phyloP scores from a whole-genome alignment of 2,888 invertebrate genomes.

The Pheosia tremula region DNA sequence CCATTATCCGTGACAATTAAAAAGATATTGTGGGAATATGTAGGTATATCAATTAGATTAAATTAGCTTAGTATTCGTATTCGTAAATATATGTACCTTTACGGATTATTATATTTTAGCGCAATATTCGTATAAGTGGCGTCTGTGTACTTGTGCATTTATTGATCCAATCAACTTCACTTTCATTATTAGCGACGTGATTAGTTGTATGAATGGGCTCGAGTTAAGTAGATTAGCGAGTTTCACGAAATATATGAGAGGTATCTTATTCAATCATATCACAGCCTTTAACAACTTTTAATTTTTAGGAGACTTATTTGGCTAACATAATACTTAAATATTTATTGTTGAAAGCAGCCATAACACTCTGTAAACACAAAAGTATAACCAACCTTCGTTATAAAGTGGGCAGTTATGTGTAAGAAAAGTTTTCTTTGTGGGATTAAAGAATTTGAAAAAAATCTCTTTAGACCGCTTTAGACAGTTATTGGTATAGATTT shows the following conservation, averaged over 20 bases:
- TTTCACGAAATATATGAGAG: neutral
- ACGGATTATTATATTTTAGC: constrained; percentile 7
- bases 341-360: too few relatives aligned
- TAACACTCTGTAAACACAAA: too few relatives aligned
- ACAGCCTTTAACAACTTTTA: too few relatives aligned
- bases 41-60: constrained; percentile 11
- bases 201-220: constrained; percentile 23
- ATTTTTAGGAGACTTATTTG: too few relatives aligned
- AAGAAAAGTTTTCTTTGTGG: too few relatives aligned
- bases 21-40: constrained; percentile 12
- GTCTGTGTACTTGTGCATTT: constrained; percentile 18
- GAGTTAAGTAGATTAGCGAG: constrained; percentile 17
- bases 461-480: too few relatives aligned
- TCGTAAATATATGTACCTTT: constrained; percentile 18
- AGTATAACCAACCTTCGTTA: too few relatives aligned
- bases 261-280: too few relatives aligned
- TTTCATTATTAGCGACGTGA: constrained; percentile 21
- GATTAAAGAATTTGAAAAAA: too few relatives aligned
- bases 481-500: too few relatives aligned
- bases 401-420: too few relatives aligned
- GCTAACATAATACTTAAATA: too few relatives aligned
- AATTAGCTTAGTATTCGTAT: constrained; percentile 17
- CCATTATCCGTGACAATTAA: constrained; percentile 22
- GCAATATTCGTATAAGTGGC: constrained; percentile 19
- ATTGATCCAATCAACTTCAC: constrained; percentile 16